Evolutionary conservation across 2,797 vertebrate species (phyloP), one percentile per base, ranked within the genome.

Genomic region (Myotis findleyi): DNA sequence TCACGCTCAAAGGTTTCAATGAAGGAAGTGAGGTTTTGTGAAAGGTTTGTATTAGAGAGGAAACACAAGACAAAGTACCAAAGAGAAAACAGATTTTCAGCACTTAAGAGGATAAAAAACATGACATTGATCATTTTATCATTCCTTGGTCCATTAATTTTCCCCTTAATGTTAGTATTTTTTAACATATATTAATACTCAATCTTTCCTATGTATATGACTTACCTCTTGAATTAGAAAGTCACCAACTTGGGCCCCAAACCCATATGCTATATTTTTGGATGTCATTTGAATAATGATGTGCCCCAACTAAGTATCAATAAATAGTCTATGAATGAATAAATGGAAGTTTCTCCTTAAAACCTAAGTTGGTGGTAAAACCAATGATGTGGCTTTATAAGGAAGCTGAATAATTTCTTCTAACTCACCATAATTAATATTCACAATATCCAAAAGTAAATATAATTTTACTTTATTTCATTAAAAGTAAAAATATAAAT

Each of bases 261-360:
- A 3, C 17, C 36, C 20, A 47, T 64, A 62, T 55, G 33, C 81
- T 47, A 44, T 68, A 82, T 59, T 87, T 79, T 73, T 66, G 27
- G 14, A 85, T 81, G 25, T 86, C 33, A 93, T 87, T 80, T 95
- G n/a, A 79, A 82, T 33, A 49, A 75, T 75, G n/a, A 59, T n/a
- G 2, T 38, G 12, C 11, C n/a, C n/a, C 55, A 59, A 81, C 23
- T 77, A 93, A 77, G 69, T 89, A 96, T 85, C 44, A 87, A 59
- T 79, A 96, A 83, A 79, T 88, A 96, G 20, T 89, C 72, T 90
- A 38, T 62, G 82, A 94, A 87, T 87, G 23, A 93, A 89, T 72
- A 87, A 81, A 87, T 64, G 17, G 36, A 92, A 83, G 7, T 75
- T 76, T 91, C 51, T 90, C 66, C 49, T 18, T 71, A 71, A 84